Conservation (phyloP, 2,888 invertebrate genomes). For the Philaethria dido region DNA sequence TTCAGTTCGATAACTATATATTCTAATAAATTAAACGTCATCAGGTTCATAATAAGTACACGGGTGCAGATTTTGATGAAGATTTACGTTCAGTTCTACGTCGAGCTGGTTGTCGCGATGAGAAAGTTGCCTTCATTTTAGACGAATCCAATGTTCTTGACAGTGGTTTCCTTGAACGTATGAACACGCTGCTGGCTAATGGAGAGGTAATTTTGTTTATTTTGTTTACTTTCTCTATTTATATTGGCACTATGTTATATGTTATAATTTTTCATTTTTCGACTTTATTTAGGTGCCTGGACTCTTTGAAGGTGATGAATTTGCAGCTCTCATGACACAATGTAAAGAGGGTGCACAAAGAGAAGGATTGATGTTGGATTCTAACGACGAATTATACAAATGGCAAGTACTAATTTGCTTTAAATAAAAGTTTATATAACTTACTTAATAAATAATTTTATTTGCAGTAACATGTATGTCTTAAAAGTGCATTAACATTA, state of each 20-base stretch:
- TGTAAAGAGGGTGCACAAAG: conserved; percentile 99
- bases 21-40: neutral
- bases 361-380: conserved; percentile 99
- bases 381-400: conserved; percentile 99
- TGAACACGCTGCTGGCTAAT: conserved; percentile 99
- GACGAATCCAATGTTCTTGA: conserved; percentile 99
- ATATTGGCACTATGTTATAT: neutral
- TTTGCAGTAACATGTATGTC: too few species aligned
- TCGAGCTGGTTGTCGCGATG: conserved; percentile 95
- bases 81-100: conserved; percentile 95
- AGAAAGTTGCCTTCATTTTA: conserved; percentile 99
- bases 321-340: conserved; percentile 99
- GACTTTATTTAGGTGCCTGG: conserved; percentile 88
- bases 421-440: too few species aligned
- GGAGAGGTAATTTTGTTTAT: conserved; percentile 88
- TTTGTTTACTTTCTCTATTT: neutral
- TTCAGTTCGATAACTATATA: too few species aligned
- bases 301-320: conserved; percentile 98
- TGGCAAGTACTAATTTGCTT: conserved; percentile 83
- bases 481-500: too few species aligned
- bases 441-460: too few species aligned
- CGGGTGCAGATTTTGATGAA: conserved; percentile 99
- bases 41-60: conserved; percentile 98
- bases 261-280: neutral
- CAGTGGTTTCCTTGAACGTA: conserved; percentile 98